These are phyloP conservation scores for Novumbra hubbsi DNA, from an alignment of 2,797 vertebrate species.

Conservation along the genomic window DNA sequence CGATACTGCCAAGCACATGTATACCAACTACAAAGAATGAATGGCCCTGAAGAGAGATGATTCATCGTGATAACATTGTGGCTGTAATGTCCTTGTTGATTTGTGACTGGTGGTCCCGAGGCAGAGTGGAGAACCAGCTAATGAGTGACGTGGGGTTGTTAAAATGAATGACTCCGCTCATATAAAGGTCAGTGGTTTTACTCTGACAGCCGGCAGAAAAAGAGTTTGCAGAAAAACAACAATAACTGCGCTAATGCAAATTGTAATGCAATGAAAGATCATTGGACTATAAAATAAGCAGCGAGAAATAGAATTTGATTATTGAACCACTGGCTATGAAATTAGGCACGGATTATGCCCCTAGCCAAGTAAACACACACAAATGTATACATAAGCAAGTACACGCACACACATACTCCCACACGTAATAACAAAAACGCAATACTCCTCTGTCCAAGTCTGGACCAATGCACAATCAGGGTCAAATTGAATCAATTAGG, in stretches of 20 bases:
- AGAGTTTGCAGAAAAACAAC: slow-evolving; percentile 5
- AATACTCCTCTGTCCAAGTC: slow-evolving; percentile 3
- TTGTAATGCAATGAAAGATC: slow-evolving; percentile 51
- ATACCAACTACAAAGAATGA: slow-evolving; percentile 48
- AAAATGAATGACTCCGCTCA: slow-evolving; percentile 51
- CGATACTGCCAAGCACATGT: slow-evolving; percentile 54
- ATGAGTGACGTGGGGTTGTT: slow-evolving; percentile 32
- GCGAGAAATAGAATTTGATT: slow-evolving; percentile 23
- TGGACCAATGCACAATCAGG: slow-evolving; percentile 24
- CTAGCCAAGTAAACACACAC: background rate
- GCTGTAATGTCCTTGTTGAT: slow-evolving; percentile 44
- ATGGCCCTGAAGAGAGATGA: slow-evolving; percentile 42
- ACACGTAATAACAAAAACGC: background rate
- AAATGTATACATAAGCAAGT: background rate
- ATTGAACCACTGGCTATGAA: slow-evolving; percentile 29
- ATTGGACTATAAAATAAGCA: slow-evolving; percentile 43
- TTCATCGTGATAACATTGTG: slow-evolving; percentile 26
- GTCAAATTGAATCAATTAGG: slow-evolving; percentile 39
- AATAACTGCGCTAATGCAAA: slow-evolving; percentile 43
- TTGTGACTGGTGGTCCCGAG: slow-evolving; percentile 31
- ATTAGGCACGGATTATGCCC: slow-evolving; percentile 27
- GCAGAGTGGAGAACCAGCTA: background rate
- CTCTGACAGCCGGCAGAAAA: slow-evolving; percentile 22
- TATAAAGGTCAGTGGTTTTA: slow-evolving; percentile 36
- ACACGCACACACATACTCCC: background rate